These are phyloP conservation scores for Mus minutoides DNA, from an alignment of 2,797 vertebrate species.

Conservation along the genomic window DNA sequence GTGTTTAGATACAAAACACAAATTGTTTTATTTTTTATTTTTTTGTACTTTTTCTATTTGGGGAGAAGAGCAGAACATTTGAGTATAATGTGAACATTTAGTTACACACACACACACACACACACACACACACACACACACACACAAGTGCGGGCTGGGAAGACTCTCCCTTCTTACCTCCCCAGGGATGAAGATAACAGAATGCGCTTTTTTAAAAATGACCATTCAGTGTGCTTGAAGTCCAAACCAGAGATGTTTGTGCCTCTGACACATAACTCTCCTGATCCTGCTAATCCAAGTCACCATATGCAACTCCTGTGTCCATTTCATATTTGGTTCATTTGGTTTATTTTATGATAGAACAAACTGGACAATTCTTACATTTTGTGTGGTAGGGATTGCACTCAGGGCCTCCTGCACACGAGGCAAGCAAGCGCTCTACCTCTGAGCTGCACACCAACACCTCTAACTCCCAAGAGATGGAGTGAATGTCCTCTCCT, in stretches of 20 bases:
- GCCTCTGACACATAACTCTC: conserved; percentile 8
- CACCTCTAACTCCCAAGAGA: neutral
- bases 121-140: neutral
- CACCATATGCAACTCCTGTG: neutral
- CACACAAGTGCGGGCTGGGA: neutral
- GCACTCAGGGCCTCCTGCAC: neutral
- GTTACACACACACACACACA: neutral
- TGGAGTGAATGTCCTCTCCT: neutral
- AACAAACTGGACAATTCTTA: neutral
- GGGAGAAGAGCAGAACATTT: conserved; percentile 18
- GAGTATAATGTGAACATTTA: neutral
- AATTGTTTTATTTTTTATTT: conserved; percentile 63
- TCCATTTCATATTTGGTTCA: neutral
- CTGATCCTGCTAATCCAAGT: neutral
- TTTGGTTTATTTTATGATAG: neutral
- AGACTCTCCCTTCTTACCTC: conserved; percentile 14
- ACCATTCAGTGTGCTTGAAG: neutral
- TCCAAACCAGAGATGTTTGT: conserved; percentile 5
- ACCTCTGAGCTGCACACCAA: neutral
- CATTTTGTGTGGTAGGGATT: neutral
- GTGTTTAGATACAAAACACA: conserved; percentile 44
- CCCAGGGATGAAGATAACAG: neutral
- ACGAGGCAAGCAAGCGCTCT: neutral
- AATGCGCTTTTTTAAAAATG: neutral
- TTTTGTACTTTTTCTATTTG: conserved; percentile 72